Evolutionary conservation across 1,140 invertebrate species (phyloP).

Genomic region (Lethrus apterus): DNA sequence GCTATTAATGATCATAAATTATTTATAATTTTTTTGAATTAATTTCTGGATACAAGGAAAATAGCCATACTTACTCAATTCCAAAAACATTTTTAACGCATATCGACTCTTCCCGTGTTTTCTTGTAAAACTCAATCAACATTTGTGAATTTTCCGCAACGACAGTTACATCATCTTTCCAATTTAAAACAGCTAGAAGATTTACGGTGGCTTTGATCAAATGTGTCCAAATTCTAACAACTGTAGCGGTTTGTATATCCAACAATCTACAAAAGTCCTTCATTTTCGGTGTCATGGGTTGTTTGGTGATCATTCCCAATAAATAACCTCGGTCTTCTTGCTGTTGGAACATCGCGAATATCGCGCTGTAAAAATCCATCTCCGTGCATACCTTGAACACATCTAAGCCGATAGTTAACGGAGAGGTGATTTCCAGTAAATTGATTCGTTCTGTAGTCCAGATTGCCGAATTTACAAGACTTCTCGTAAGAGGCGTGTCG

Average conservation of each 20-base stretch:
- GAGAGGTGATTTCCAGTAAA: constrained; percentile 20
- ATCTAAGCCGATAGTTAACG: constrained; percentile 25
- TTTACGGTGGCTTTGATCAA: constrained; percentile 26
- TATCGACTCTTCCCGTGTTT: constrained; percentile 25
- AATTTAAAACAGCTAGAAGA: constrained; percentile 25
- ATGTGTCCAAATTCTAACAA: constrained; percentile 8
- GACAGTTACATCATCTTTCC: constrained; percentile 32
- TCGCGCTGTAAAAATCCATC: constrained; percentile 24
- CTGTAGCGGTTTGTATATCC: constrained; percentile 17
- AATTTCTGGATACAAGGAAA: neutral
- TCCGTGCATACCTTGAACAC: constrained; percentile 27
- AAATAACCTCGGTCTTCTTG: constrained; percentile 13
- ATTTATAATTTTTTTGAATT: constrained; percentile 4
- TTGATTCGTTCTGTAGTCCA: constrained; percentile 33
- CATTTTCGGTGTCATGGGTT: constrained; percentile 18
- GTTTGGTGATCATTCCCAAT: constrained; percentile 25
- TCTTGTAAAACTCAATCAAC: constrained; percentile 29
- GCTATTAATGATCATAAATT: neutral
- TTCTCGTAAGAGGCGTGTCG: constrained; percentile 9
- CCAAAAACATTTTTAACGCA: constrained; percentile 29
- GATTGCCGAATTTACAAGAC: constrained; percentile 23
- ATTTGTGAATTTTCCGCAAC: constrained; percentile 25
- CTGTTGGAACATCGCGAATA: constrained; percentile 31
- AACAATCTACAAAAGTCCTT: constrained; percentile 26
- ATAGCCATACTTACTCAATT: constrained; percentile 18